phyloP scores from a whole-genome alignment of 2,113 vertebrate genomes.

The Circaetus cinerascens region DNA sequence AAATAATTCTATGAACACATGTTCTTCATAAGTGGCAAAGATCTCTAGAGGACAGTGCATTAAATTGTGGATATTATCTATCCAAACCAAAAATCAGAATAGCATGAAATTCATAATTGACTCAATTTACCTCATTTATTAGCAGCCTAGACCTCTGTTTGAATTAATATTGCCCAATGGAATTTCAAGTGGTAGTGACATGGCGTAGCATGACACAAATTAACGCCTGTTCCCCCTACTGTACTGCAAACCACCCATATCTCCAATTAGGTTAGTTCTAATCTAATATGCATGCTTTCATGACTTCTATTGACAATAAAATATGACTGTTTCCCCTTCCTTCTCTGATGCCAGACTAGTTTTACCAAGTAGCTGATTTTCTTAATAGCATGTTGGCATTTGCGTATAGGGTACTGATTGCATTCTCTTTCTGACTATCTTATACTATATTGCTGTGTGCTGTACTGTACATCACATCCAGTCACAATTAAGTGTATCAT shows the following conservation, averaged over 20 bases:
- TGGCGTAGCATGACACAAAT: constrained; percentile 69
- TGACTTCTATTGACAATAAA: constrained; percentile 57
- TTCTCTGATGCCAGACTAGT: background rate
- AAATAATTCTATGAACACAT: constrained; percentile 64
- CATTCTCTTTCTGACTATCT: background rate
- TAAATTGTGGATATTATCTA: constrained; percentile 74
- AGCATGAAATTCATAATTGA: constrained; percentile 85
- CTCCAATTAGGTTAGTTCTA: constrained; percentile 64
- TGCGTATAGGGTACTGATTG: background rate
- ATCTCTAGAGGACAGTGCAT: constrained; percentile 72
- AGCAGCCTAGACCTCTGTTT: constrained; percentile 85
- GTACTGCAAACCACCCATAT: constrained; percentile 47
- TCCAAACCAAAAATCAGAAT: constrained; percentile 76
- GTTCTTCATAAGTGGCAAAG: constrained; percentile 67
- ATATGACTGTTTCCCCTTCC: constrained; percentile 3
- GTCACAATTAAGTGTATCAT: background rate
- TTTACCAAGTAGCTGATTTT: constrained; percentile 44
- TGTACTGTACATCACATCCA: background rate
- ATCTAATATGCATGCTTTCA: constrained; percentile 70
- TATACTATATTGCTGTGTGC: background rate
- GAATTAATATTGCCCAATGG: constrained; percentile 85
- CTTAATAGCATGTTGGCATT: background rate
- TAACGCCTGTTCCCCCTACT: constrained; percentile 48
- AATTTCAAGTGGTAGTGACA: constrained; percentile 79
- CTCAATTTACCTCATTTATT: constrained; percentile 94